Percentiles rank a stretch among this genome's conserved stretches.
Evolutionary conservation across 92 coral and sea anemone genomes (phyloP).

Genomic region (Parazoanthus atlanticus): DNA sequence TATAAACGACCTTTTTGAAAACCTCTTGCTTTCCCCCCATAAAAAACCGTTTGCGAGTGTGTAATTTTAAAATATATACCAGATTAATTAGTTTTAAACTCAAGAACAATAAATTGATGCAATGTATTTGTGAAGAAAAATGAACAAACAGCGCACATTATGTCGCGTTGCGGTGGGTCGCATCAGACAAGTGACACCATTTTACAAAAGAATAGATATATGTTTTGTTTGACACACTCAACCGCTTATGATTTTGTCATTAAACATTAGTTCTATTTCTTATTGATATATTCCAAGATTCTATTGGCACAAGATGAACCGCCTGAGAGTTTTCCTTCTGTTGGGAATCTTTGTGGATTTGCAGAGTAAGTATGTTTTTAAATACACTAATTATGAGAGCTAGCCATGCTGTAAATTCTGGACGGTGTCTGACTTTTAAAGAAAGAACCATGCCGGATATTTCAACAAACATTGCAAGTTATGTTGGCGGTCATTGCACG

Average conservation of each 20-base stretch:
- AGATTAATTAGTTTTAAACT: background rate
- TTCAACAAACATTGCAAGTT: too few relatives aligned
- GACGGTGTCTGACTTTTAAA: too few relatives aligned
- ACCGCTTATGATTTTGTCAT: background rate
- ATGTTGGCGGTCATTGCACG: too few relatives aligned
- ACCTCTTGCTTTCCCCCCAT: too few relatives aligned
- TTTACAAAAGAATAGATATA: constrained; percentile 1
- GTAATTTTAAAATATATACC: too few relatives aligned
- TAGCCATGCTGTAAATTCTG: too few relatives aligned
- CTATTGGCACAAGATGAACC: background rate
- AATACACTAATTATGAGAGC: too few relatives aligned
- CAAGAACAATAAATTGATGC: background rate
- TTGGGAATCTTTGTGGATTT: constrained; percentile 15
- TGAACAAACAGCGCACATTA: background rate
- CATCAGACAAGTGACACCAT: background rate
- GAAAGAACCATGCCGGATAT: too few relatives aligned
- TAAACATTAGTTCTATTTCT: background rate
- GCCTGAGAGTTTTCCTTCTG: background rate
- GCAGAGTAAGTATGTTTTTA: constrained; percentile 20
- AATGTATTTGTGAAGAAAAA: background rate
- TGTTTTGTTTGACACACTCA: background rate
- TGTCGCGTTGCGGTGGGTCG: constrained; percentile 1
- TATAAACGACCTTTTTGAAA: too few relatives aligned
- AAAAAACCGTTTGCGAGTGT: too few relatives aligned
- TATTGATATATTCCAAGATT: background rate